Evolutionary conservation across 2,888 invertebrate species (phyloP).

Genomic region (Epinotia brunnichana): DNA sequence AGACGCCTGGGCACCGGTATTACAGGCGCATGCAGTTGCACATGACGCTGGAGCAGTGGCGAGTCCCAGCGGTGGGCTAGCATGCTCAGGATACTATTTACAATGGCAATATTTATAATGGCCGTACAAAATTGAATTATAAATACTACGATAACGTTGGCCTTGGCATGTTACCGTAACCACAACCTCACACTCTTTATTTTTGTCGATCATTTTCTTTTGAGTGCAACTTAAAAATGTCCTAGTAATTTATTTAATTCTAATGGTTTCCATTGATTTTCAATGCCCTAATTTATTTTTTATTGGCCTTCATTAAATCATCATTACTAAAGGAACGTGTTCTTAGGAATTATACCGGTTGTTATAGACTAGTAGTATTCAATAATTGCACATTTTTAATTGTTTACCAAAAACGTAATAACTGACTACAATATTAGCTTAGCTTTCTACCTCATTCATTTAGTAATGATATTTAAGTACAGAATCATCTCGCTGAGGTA

Average conservation of each 20-base stretch:
- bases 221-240: background rate
- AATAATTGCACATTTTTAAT: background rate
- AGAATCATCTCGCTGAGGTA: background rate
- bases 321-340: background rate
- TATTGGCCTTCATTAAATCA: background rate
- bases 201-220: too few relatives aligned
- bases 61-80: too few relatives aligned
- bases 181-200: background rate
- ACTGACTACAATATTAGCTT: background rate
- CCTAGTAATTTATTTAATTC: background rate
- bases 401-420: background rate
- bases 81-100: too few relatives aligned
- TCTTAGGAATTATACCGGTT: background rate
- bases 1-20: too few relatives aligned
- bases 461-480: constrained; percentile 19
- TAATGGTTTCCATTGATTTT: background rate
- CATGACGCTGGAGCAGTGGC: too few relatives aligned
- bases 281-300: background rate
- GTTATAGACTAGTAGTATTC: background rate
- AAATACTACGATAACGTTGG: too few relatives aligned
- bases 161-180: too few relatives aligned
- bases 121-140: too few relatives aligned
- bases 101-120: too few relatives aligned
- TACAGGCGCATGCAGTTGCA: too few relatives aligned
- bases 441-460: constrained; percentile 3